A percentile compares a stretch with the other conserved stretches of the same genome.
These are phyloP conservation scores for Bombylius discolor DNA, from an alignment of 2,888 invertebrate genomes.

Conservation along the genomic window DNA sequence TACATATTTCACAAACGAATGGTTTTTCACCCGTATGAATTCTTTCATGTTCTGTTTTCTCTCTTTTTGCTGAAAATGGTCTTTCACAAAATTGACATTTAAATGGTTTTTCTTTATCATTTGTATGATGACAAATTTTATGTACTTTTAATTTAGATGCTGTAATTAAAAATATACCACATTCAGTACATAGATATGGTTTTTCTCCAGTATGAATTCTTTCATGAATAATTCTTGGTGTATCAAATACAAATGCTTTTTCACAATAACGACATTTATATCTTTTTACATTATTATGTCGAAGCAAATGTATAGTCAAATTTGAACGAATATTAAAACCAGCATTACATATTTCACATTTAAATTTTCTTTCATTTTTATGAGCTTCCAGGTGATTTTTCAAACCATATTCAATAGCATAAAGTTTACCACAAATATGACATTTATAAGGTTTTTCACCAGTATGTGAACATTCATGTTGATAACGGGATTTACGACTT, in stretches of 20 bases:
- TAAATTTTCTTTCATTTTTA: background rate
- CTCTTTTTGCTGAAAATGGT: conserved; percentile 23
- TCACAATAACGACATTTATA: conserved; percentile 1
- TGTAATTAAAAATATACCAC: conserved; percentile 24
- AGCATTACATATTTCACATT: background rate
- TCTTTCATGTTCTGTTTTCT: conserved; percentile 26
- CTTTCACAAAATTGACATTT: conserved; percentile 23
- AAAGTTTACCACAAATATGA: background rate
- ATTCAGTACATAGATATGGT: background rate
- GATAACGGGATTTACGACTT: background rate
- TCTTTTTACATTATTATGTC: background rate
- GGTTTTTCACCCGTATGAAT: conserved; percentile 26
- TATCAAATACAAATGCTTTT: conserved; percentile 1
- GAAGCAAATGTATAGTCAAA: background rate
- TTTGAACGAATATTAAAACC: conserved; percentile 4
- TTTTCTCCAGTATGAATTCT: conserved; percentile 6
- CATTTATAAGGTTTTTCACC: conserved; percentile 4
- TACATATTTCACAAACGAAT: conserved; percentile 18
- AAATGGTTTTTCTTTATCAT: conserved; percentile 22
- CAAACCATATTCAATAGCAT: background rate
- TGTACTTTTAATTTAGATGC: conserved; percentile 20
- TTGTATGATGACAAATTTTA: conserved; percentile 21
- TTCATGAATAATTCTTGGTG: conserved; percentile 1
- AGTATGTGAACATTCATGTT: conserved; percentile 2
- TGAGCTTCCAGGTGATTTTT: conserved; percentile 1